These are phyloP conservation scores for Lepidonotus clava DNA, from an alignment of 2,888 invertebrate genomes.

Conservation along the genomic window DNA sequence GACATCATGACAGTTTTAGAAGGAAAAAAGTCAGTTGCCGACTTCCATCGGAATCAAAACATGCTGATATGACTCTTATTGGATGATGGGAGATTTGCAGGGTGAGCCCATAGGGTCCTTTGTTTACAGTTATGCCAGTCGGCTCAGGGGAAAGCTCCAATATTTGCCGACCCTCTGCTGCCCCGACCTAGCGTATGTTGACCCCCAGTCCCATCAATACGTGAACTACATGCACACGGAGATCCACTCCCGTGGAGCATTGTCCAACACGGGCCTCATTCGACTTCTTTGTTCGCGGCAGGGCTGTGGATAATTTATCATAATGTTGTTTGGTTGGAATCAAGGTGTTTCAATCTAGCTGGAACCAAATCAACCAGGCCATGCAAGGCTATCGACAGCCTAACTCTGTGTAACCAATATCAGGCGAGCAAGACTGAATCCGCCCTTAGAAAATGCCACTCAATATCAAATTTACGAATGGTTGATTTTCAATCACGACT, in stretches of 20 bases:
- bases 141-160: not conserved
- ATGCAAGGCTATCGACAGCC: too few relatives aligned
- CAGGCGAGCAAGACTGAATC: too few relatives aligned
- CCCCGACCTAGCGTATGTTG: not conserved
- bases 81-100: too few relatives aligned
- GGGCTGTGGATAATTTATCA: slow-evolving; percentile 10
- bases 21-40: too few relatives aligned
- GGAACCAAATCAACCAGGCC: not conserved
- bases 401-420: too few relatives aligned
- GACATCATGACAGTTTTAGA: too few relatives aligned
- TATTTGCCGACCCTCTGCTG: not conserved
- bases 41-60: too few relatives aligned
- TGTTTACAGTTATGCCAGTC: not conserved
- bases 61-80: too few relatives aligned
- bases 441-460: too few relatives aligned
- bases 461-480: too few relatives aligned
- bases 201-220: not conserved
- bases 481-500: too few relatives aligned
- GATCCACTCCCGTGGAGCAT: not conserved
- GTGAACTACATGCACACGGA: not conserved
- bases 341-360: not conserved
- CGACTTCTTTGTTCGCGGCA: not conserved
- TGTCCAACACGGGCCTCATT: not conserved
- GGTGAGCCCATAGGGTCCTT: too few relatives aligned
- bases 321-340: not conserved